Evolutionary conservation across 1,140 invertebrate genomes (phyloP), one percentile per base, ranked within the genome.

Genomic region (Gryon sp.): DNA sequence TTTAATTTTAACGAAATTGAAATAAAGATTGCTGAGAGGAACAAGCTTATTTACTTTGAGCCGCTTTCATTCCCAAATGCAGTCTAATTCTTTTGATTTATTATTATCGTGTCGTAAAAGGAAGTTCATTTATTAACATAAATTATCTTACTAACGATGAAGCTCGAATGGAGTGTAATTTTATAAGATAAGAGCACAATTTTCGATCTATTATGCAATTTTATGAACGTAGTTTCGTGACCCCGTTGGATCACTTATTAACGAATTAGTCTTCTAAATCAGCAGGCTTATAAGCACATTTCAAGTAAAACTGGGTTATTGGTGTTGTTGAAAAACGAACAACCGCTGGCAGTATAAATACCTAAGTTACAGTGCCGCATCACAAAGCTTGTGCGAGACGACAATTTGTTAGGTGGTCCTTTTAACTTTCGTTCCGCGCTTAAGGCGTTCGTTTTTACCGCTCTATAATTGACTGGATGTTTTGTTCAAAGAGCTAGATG

Each of bases 251-350:
- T 73, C 12, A n/a, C 18, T 60, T 60, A 45, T 52, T 52, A 50
- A 75, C 68, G 75, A 84, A 84, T 83, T 83, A 79, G 75, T 73
- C 79, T 82, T 78, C 68, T 81, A 79, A 22, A 24, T 28, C 34
- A 60, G 48, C 63, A 72, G 82, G 76, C 55, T 85, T 83, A 81
- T 78, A n/a, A 66, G 78, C 75, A 77, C 74, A 66, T 68, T 28
- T 11, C 5, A 16, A 5, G 32, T 32, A 19, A 38, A 36, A 40
- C 12, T 6, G 24, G 4, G 4, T 1, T 59, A 4, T 7, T 12
- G 65, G 26, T 36, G 36, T 45, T 11, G 24, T 40, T 48, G 22
- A 28, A 60, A 52, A 43, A 55, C 36, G 34, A 16, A 50, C 8
- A 41, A 41, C 41, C 22, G 40, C 14, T n/a, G 5, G 12, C 18